Base-by-base conservation (phyloP, 2,113 vertebrate genomes). In the Nymphicus hollandicus region DNA sequence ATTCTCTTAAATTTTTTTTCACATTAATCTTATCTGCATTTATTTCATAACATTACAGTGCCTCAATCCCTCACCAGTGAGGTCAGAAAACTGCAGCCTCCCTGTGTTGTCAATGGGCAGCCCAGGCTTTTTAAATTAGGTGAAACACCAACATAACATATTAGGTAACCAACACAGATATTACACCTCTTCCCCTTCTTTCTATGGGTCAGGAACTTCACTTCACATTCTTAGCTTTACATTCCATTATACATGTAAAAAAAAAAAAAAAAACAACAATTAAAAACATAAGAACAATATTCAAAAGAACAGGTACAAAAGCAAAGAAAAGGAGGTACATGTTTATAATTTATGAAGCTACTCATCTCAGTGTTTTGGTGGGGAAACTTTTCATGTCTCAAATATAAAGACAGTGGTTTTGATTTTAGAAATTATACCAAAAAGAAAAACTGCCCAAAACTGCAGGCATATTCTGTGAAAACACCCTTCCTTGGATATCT, bases 21-120 rank as follows among this genome's bases (percentile, higher is more conserved):
- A 12, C 3, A 9, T 44, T 71, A 50, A 50, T 55, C 77, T 41
- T 90, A 2, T 35, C 7, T 53, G 5, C 8, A 41, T 84, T 74
- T 70, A 49, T 84, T 81, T 86, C 10, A 66, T 66, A 27, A 7
- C 5, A 41, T 71, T 58, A 39, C 4, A 46, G 6, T 25, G 4
- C 1, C 1, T 35, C n/a, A 72, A 1, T 3, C 10, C 6, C 27
- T 58, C 8, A 64, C 7, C 15, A 8, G 6, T 56, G 13, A 49
- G 3, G 4, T 47, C 37, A 73, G 27, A 41, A 6, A 80, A 44
- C 11, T 58, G 31, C 24, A 74, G 6, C 4, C 7, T 91, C 25
- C 41, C 14, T 35, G 4, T 47, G 25, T 12, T 66, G 14, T 35
- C 29, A 47, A 7, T 35, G 19, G 16, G 47, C 22, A 93, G 8